Evolutionary conservation across 2,888 invertebrate species (phyloP).

Genomic region (Crossocerus cetratus): DNA sequence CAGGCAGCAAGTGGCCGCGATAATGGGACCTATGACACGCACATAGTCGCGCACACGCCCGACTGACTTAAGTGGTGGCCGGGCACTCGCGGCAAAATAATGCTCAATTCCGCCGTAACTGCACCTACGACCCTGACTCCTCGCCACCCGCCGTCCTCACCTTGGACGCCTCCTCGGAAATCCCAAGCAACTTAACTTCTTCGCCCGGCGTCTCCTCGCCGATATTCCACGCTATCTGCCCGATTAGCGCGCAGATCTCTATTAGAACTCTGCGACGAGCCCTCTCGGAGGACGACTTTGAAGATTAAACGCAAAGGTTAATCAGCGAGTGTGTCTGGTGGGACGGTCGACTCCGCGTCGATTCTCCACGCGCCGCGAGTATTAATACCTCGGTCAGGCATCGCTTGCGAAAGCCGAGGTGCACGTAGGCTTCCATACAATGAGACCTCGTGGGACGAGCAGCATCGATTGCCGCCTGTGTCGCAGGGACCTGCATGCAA

Average conservation of each 20-base stretch:
- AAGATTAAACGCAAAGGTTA: no score
- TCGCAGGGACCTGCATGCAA: slow-evolving; percentile 9
- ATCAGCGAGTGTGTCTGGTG: no score
- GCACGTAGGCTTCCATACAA: slow-evolving; percentile 18
- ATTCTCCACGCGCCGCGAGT: background rate
- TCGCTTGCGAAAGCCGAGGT: background rate
- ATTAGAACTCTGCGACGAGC: no score
- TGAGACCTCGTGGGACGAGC: slow-evolving; percentile 28
- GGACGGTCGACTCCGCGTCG: background rate
- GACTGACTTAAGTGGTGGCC: slow-evolving; percentile 49
- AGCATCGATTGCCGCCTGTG: slow-evolving; percentile 12
- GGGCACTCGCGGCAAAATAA: slow-evolving; percentile 66
- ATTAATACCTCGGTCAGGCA: background rate
- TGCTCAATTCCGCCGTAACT: slow-evolving; percentile 65
- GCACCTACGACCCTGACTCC: slow-evolving; percentile 65
- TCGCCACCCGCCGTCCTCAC: slow-evolving; percentile 34
- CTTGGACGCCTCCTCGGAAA: slow-evolving; percentile 53
- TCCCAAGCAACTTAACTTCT: slow-evolving; percentile 33
- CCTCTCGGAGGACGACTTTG: no score
- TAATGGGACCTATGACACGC: slow-evolving; percentile 67
- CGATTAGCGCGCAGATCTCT: background rate
- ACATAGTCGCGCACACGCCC: slow-evolving; percentile 45
- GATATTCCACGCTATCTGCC: background rate
- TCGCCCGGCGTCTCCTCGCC: slow-evolving; percentile 1
- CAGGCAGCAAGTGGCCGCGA: slow-evolving; percentile 65